Base-by-base conservation (phyloP, 2,113 vertebrate species). In the Embiotoca jacksoni region DNA sequence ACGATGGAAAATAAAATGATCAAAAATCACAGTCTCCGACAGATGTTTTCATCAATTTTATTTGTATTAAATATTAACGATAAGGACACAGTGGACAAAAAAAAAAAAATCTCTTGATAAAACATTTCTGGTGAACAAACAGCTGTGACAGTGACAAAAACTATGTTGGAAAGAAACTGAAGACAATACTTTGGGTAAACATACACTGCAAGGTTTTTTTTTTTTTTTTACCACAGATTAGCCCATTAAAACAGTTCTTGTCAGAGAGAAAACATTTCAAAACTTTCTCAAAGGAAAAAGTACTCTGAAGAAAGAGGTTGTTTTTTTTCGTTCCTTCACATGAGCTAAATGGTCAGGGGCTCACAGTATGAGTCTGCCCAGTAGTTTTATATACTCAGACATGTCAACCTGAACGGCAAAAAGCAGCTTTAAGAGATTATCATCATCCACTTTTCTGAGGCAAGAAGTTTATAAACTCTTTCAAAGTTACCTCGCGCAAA, bases 11-110 rank as follows among this genome's bases (percentile, higher is more conserved):
- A 41, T 41, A 6, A 23, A 23, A 23, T 23, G 23, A 23, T 23
- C 23, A 23, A 55, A 72, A 54, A 56, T 30, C 56, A 65, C 36
- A 71, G 2, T 58, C 65, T 13, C 31, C 30, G 32, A 10, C 3
- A 7, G 32, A 46, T 50, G 47, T 64, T 87, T 78, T 70, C 35
- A 49, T 65, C 33, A 30, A 32, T 79, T 92, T 90, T 86, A 92
- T 85, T 90, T 66, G 55, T 84, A 87, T 84, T 87, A 89, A 88
- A 86, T 89, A 89, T 79, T 75, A 84, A 80, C 80, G 80, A 75
- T 72, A 70, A 78, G 66, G 67, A 85, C 70, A 84, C 75, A 62
- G 67, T 78, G 78, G 78, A 83, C 73, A 84, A 75, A 88, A 23
- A 23, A 23, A 23, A 23, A 23, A 23, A 23, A 83, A 83, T 75